A percentile compares a stretch with the other conserved stretches of the same genome.
phyloP scores from a whole-genome alignment of 1,140 invertebrate species.

The Panagrolaimus sp. region DNA sequence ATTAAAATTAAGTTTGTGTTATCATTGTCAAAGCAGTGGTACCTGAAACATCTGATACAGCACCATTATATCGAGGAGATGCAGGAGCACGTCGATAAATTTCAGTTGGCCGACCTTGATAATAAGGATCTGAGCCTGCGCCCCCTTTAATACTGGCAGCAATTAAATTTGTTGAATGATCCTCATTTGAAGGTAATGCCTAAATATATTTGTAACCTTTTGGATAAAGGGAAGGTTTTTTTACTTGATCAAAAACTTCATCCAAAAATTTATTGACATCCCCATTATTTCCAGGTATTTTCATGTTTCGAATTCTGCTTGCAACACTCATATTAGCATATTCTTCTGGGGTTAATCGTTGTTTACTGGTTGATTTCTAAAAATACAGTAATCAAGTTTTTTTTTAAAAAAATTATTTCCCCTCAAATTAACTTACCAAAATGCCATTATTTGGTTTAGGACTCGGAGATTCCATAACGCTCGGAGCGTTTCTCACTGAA shows the following conservation, averaged over 20 bases:
- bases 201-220: not conserved
- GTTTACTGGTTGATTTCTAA: not conserved
- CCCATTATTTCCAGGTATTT: conserved; percentile 27
- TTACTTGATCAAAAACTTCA: conserved; percentile 30
- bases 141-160: conserved; percentile 37
- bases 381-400: not conserved
- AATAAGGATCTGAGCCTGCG: not conserved
- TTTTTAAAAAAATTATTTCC: not conserved
- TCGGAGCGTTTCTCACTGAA: conserved; percentile 6
- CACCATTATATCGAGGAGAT: conserved; percentile 7
- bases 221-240: too few species aligned
- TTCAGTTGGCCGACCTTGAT: not conserved
- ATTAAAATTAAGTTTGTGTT: not conserved
- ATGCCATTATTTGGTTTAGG: conserved; percentile 8
- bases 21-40: not conserved
- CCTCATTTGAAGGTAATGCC: conserved; percentile 22
- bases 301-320: conserved; percentile 32
- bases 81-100: not conserved
- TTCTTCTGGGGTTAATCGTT: conserved; percentile 11
- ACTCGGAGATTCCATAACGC: not conserved
- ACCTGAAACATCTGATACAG: too few species aligned
- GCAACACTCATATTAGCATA: conserved; percentile 15
- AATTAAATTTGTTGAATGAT: conserved; percentile 17
- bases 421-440: not conserved
- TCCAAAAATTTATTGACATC: conserved; percentile 29